Percentiles rank a stretch among this genome's conserved stretches.
These are phyloP conservation scores for Caerostris darwini DNA, from an alignment of 1,140 invertebrate genomes.

Conservation along the genomic window DNA sequence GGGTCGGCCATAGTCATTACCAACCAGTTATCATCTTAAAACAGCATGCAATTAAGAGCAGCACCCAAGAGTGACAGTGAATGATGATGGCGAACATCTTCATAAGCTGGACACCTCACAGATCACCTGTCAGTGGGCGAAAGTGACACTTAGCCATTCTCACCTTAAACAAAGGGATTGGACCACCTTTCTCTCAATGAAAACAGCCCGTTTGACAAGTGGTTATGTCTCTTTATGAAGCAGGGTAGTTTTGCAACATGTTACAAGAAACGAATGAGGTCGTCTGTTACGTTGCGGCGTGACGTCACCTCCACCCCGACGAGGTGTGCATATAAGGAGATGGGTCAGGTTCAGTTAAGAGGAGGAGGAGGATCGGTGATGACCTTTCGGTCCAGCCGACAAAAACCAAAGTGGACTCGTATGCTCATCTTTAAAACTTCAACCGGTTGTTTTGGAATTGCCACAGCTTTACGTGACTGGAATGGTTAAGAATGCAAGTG, in stretches of 20 bases:
- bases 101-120: not conserved
- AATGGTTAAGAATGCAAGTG: slow-evolving; percentile 11
- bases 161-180: not conserved
- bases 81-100: not conserved
- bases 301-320: slow-evolving; percentile 5
- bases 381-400: not conserved
- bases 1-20: not conserved
- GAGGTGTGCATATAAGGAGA: slow-evolving; percentile 63
- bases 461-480: slow-evolving; percentile 40
- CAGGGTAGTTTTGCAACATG: slow-evolving; percentile 18
- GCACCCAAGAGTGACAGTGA: not conserved
- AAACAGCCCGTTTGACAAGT: not conserved
- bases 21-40: not conserved
- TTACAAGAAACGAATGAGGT: slow-evolving; percentile 33
- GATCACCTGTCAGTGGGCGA: slow-evolving; percentile 6
- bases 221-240: not conserved
- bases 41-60: not conserved
- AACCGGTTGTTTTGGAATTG: slow-evolving; percentile 65
- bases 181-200: not conserved
- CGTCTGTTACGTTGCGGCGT: slow-evolving; percentile 40
- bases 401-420: not conserved
- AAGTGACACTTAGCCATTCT: not conserved
- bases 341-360: slow-evolving; percentile 53
- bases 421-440: slow-evolving; percentile 40
- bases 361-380: not conserved